A percentile compares a stretch with the other conserved stretches of the same genome.
These are phyloP conservation scores for Phymorhynchus buccinoides DNA, from an alignment of 1,140 invertebrate species.

Conservation along the genomic window DNA sequence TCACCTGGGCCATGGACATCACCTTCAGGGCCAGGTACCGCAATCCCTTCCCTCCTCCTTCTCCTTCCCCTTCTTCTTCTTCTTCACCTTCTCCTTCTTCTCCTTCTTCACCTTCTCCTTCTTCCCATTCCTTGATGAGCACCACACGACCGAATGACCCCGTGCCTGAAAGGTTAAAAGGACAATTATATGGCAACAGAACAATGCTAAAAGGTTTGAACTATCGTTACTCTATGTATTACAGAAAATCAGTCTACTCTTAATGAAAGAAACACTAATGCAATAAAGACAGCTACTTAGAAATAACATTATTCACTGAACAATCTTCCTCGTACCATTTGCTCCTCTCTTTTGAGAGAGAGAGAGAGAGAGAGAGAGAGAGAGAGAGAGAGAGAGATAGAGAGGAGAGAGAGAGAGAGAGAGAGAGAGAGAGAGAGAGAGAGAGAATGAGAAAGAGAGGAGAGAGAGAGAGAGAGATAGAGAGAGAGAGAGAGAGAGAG, in stretches of 20 bases:
- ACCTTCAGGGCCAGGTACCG: slow-evolving; percentile 91
- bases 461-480: too few species aligned
- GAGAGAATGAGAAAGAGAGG: too few species aligned
- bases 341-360: too few species aligned
- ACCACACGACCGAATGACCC: slow-evolving; percentile 95
- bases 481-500: too few species aligned
- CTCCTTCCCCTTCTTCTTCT: slow-evolving; percentile 83
- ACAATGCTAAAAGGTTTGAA: not conserved
- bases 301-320: not conserved
- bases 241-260: too few species aligned
- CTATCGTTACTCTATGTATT: not conserved
- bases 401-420: too few species aligned
- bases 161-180: slow-evolving; percentile 80
- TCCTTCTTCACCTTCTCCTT: slow-evolving; percentile 82
- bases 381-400: too few species aligned
- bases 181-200: not conserved
- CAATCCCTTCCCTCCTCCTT: slow-evolving; percentile 77
- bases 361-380: too few species aligned
- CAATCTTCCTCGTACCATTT: too few species aligned
- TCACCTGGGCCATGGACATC: slow-evolving; percentile 90
- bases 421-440: too few species aligned
- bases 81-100: slow-evolving; percentile 76
- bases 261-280: not conserved
- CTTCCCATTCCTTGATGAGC: slow-evolving; percentile 82
- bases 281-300: not conserved